Conservation (phyloP, 1,140 invertebrate species). For the Heliconius hewitsoni region DNA sequence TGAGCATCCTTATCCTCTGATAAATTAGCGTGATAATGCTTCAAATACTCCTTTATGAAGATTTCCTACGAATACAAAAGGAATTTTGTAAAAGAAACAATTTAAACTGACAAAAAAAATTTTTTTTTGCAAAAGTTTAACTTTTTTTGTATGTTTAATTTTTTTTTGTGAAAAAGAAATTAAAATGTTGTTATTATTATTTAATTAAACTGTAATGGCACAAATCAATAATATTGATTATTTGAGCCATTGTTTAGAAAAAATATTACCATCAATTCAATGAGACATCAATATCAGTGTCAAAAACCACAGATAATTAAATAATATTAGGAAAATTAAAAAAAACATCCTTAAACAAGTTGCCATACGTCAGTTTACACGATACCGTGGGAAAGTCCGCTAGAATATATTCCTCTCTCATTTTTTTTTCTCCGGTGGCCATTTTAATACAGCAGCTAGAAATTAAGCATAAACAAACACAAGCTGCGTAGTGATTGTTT, state of each 20-base stretch:
- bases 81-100: background rate
- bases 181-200: no score
- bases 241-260: background rate
- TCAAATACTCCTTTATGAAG: slow-evolving; percentile 83
- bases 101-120: no score
- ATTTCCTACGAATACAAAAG: slow-evolving; percentile 75
- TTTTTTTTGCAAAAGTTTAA: no score
- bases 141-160: no score
- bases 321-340: background rate
- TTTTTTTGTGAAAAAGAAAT: no score
- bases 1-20: slow-evolving; percentile 46
- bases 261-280: background rate
- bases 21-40: slow-evolving; percentile 56
- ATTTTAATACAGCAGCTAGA: slow-evolving; percentile 48
- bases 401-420: background rate
- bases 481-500: slow-evolving; percentile 61
- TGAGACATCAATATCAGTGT: background rate
- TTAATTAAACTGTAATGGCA: background rate
- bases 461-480: slow-evolving; percentile 65
- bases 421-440: slow-evolving; percentile 31
- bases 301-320: background rate
- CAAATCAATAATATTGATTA: background rate
- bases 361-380: background rate
- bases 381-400: slow-evolving; percentile 5
- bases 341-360: background rate